Evolutionary conservation across 2,888 invertebrate species (phyloP).

Genomic region (Orthosia cruda): DNA sequence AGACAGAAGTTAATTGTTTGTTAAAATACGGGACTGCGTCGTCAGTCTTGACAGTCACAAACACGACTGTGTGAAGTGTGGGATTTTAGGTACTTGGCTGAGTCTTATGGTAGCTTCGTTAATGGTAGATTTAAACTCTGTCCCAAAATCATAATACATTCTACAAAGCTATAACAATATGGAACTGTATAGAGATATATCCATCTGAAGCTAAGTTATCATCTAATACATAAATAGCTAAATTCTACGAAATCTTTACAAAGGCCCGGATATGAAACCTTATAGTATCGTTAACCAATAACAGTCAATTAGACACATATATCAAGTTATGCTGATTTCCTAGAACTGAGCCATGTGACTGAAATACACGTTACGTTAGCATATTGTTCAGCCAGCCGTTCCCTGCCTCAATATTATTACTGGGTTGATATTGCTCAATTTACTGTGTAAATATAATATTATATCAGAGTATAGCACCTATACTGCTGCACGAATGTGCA

Average conservation of each 20-base stretch:
- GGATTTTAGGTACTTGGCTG: no score
- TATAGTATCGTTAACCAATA: slow-evolving; percentile 10
- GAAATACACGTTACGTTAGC: slow-evolving; percentile 1
- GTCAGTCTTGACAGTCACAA: no score
- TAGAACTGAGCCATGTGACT: slow-evolving; percentile 3
- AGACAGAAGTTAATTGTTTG: no score
- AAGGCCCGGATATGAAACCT: background rate
- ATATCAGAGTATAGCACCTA: no score
- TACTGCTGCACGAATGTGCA: no score
- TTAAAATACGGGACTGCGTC: no score
- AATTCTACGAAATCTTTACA: slow-evolving; percentile 8
- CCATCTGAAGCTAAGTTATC: background rate
- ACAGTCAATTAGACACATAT: slow-evolving; percentile 19
- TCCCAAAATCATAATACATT: background rate
- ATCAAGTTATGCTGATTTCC: slow-evolving; percentile 13
- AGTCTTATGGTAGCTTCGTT: background rate
- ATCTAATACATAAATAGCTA: background rate
- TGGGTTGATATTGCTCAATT: slow-evolving; percentile 2
- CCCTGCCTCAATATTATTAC: slow-evolving; percentile 6
- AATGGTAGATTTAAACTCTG: background rate
- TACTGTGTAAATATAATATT: no score
- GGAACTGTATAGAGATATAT: background rate
- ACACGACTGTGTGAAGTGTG: no score
- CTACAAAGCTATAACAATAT: background rate
- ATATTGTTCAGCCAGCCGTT: background rate